Evolutionary conservation across 2,888 invertebrate species (phyloP), one percentile per base, ranked within the genome.

Genomic region (Clostera curtula): DNA sequence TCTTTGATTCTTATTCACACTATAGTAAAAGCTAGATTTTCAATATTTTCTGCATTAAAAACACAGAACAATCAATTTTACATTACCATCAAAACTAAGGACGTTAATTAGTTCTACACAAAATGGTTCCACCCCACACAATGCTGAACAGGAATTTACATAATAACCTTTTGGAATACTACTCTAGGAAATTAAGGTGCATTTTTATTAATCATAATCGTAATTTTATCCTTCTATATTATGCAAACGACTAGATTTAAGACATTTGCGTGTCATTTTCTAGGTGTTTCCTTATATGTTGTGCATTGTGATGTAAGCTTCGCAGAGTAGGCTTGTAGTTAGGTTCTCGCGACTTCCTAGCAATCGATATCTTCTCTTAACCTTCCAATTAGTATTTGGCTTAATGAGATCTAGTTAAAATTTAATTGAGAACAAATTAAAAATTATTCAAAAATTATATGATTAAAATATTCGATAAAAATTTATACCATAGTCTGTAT

Each of bases 311-410:
- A 61, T 74, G 70, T 72, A 71, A 66, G 80, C 76, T 77, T 76
- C 56, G 74, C 74, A 56, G 53, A 40, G 69, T 79, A 79, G 77
- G 66, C 66, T 71, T 61, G 67, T 80, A 80, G 80, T 69, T 79
- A 79, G 80, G 77, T 72, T 71, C 62, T 64, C 68, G 74, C 73
- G 66, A 76, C 82, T 80, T 80, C 80, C 82, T 76, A 76, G 69
- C 65, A 74, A 76, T 67, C 55, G 60, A 72, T 61, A 68, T 72
- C 76, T 79, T 76, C 75, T 77, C 61, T 56, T 57, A 59, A 69
- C 66, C 80, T 80, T 80, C 80, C 80, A 80, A 55, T 74, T 79
- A 76, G 73, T 64, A 52, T 67, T 75, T 63, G 62, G 59, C 66
- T 61, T 60, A 59, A 49, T 33, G 19, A 49, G 25, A 67, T 52